A percentile compares a stretch with the other conserved stretches of the same genome.
Evolutionary conservation across 2,797 vertebrate species (phyloP).

Genomic region (Pogoniulus pusillus): DNA sequence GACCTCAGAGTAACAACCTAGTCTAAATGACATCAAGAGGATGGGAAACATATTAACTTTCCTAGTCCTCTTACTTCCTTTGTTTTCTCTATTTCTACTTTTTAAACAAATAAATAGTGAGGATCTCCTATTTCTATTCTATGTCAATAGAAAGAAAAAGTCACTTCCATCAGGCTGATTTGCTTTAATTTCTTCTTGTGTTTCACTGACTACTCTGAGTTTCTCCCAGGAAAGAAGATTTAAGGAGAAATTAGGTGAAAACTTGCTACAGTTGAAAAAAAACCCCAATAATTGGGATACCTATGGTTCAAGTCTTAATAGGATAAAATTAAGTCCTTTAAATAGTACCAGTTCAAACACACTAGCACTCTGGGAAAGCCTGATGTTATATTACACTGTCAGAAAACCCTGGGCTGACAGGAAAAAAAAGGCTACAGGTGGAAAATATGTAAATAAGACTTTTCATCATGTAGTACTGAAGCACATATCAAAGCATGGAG

Average conservation of each 20-base stretch:
- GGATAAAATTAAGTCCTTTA: background rate
- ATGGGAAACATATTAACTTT: background rate
- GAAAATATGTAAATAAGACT: constrained; percentile 44
- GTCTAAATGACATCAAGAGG: background rate
- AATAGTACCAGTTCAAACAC: background rate
- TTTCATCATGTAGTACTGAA: constrained; percentile 36
- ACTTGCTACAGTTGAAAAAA: background rate
- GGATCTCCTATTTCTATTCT: background rate
- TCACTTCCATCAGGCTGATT: background rate
- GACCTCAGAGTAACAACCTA: background rate
- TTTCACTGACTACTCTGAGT: background rate
- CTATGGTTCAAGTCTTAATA: background rate
- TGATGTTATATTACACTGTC: background rate
- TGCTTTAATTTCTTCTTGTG: background rate
- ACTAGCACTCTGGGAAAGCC: background rate
- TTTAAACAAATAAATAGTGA: background rate
- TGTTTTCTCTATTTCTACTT: background rate
- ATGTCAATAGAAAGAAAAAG: background rate
- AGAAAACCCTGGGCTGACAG: background rate
- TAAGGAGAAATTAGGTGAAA: background rate
- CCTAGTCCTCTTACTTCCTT: background rate
- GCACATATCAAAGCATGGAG: constrained; percentile 18
- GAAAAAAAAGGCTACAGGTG: constrained; percentile 17
- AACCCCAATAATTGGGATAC: background rate
- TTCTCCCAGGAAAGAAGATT: background rate